A percentile compares a stretch with the other conserved stretches of the same genome.
Evolutionary conservation across 2,113 vertebrate species (phyloP).

Genomic region (Elephas maximus): DNA sequence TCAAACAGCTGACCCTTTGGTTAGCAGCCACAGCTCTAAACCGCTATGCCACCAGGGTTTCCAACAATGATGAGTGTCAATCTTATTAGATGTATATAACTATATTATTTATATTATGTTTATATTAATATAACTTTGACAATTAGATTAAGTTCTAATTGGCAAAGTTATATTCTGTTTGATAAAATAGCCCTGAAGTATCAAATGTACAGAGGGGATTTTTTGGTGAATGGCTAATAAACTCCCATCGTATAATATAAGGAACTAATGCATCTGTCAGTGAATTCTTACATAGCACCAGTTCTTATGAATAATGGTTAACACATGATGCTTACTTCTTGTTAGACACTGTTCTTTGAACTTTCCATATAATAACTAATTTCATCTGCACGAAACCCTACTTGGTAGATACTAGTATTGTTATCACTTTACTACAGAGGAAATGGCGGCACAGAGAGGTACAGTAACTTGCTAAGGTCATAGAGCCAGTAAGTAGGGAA

Average conservation of each 20-base stretch:
- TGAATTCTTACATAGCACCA: not conserved
- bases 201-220: not conserved
- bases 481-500: not conserved
- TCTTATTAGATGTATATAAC: not conserved
- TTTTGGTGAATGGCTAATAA: not conserved
- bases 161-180: not conserved
- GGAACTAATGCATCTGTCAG: not conserved
- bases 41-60: too few species aligned
- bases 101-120: too few species aligned
- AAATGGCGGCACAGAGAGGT: not conserved
- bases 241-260: not conserved
- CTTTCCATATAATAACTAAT: not conserved
- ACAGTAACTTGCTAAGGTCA: not conserved
- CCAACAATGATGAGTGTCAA: conserved; percentile 11
- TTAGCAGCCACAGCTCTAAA: too few species aligned
- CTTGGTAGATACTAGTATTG: not conserved
- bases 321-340: not conserved
- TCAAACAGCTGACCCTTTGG: too few species aligned
- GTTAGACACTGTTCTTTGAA: not conserved
- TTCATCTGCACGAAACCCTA: not conserved
- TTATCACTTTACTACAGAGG: not conserved
- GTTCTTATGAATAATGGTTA: not conserved
- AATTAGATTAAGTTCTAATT: not conserved
- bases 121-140: too few species aligned
- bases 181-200: conserved; percentile 1